phyloP scores from a whole-genome alignment of 2,797 vertebrate species.

The Pempheris klunzingeri region DNA sequence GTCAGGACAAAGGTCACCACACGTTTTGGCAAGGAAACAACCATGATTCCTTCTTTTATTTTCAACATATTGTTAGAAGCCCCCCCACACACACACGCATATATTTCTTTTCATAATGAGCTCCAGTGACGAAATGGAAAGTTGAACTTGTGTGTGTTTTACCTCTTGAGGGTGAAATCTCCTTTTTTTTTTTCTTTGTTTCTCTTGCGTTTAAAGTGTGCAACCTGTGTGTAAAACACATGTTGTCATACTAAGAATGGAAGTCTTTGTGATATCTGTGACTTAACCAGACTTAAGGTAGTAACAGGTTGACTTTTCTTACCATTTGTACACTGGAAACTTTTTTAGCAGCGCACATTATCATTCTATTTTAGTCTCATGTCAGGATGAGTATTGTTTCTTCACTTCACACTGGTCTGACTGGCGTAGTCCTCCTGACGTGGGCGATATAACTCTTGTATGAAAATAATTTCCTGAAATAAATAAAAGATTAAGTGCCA shows the following conservation, averaged over 20 bases:
- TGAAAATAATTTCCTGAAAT: conserved; percentile 74
- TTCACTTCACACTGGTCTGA: not conserved
- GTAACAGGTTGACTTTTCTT: not conserved
- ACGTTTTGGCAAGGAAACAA: conserved; percentile 74
- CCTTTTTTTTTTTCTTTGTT: conserved; percentile 7
- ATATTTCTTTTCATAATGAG: conserved; percentile 58
- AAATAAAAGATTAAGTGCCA: conserved; percentile 91
- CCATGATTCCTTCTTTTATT: conserved; percentile 56
- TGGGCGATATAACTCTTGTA: conserved; percentile 8
- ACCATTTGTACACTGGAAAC: not conserved
- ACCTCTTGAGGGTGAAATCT: conserved; percentile 31
- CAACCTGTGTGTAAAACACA: conserved; percentile 41
- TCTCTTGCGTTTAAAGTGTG: conserved; percentile 39
- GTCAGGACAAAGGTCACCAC: conserved; percentile 83
- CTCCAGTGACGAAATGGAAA: conserved; percentile 70
- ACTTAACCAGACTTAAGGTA: not conserved
- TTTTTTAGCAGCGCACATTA: not conserved
- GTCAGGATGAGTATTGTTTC: not conserved
- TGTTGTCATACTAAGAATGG: conserved; percentile 9
- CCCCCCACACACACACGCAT: conserved; percentile 43
- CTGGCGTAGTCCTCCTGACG: conserved; percentile 1
- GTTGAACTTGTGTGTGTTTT: conserved; percentile 55
- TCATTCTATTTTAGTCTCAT: not conserved
- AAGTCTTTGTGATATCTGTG: conserved; percentile 8
- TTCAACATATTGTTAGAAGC: conserved; percentile 59